These are phyloP conservation scores for Microtus richardsoni DNA, from an alignment of 2,113 vertebrate species.

Conservation along the genomic window DNA sequence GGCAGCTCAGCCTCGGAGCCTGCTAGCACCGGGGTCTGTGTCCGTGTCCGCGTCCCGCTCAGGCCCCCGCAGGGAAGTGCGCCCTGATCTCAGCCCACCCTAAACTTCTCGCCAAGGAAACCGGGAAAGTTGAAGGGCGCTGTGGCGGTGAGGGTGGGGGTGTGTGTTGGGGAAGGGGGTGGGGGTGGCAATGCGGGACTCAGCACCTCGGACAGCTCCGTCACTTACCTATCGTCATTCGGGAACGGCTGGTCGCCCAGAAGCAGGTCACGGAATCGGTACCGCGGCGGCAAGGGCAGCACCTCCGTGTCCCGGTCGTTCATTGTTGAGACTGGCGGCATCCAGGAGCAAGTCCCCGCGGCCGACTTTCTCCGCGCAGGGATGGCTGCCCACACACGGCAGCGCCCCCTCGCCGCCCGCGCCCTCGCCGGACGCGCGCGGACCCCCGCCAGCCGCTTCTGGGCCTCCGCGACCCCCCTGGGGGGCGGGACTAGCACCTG, in stretches of 20 bases:
- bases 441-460: not conserved
- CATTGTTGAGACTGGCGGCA: conserved; percentile 91
- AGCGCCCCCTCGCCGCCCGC: not conserved
- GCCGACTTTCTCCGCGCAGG: conserved; percentile 77
- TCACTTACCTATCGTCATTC: conserved; percentile 95
- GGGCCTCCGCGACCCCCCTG: not conserved
- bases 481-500: conserved; percentile 4
- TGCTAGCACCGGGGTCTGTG: rapidly evolving
- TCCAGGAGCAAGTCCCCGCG: conserved; percentile 91
- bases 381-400: conserved; percentile 84
- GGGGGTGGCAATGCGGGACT: not conserved
- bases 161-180: not conserved
- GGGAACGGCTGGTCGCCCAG: conserved; percentile 96
- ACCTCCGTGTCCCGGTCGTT: conserved; percentile 95
- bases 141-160: not conserved
- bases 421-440: not conserved
- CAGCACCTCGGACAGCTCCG: conserved; percentile 82
- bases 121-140: conserved; percentile 29
- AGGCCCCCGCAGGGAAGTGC: not conserved
- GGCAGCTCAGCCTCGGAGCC: too few species aligned
- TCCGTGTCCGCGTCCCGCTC: too few species aligned
- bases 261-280: conserved; percentile 96
- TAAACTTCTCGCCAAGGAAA: not conserved
- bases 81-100: not conserved
- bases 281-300: conserved; percentile 94